phyloP scores from a whole-genome alignment of 2,888 invertebrate species.

The Ganaspis brasiliensis region DNA sequence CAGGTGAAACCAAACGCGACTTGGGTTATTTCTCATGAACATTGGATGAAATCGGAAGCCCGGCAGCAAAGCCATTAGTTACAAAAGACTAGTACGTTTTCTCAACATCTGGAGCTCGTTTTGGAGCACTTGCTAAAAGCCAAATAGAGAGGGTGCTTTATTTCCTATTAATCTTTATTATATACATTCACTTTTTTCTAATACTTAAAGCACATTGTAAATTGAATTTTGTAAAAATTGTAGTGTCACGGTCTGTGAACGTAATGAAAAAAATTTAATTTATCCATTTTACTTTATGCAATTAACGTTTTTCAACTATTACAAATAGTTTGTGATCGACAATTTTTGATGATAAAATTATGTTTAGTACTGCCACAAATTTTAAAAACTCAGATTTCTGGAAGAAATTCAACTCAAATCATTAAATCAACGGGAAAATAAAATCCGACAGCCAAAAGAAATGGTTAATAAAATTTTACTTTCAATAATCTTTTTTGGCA shows the following conservation, averaged over 20 bases:
- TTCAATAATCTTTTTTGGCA: neutral
- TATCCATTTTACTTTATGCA: no score
- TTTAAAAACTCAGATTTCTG: no score
- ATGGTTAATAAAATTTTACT: neutral
- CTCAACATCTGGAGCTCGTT: conserved; percentile 37
- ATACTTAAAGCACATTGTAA: neutral
- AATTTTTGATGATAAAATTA: no score
- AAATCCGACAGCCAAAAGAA: no score
- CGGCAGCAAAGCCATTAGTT: conserved; percentile 36
- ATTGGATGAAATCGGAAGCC: conserved; percentile 38
- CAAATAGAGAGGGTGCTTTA: conserved; percentile 25
- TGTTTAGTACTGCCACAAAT: no score
- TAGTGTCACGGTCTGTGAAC: neutral
- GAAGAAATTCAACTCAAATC: no score
- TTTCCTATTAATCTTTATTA: conserved; percentile 31
- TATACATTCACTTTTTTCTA: neutral
- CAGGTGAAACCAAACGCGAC: conserved; percentile 33
- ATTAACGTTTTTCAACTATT: no score
- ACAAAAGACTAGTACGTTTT: conserved; percentile 13
- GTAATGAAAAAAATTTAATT: conserved; percentile 45
- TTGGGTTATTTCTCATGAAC: conserved; percentile 38
- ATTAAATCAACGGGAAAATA: no score
- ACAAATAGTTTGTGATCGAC: no score
- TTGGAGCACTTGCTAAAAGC: conserved; percentile 19
- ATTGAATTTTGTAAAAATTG: neutral